A percentile compares a stretch with the other conserved stretches of the same genome.
These are phyloP conservation scores for Magallana ariakensis DNA, from an alignment of 1,140 invertebrate genomes.

Conservation along the genomic window DNA sequence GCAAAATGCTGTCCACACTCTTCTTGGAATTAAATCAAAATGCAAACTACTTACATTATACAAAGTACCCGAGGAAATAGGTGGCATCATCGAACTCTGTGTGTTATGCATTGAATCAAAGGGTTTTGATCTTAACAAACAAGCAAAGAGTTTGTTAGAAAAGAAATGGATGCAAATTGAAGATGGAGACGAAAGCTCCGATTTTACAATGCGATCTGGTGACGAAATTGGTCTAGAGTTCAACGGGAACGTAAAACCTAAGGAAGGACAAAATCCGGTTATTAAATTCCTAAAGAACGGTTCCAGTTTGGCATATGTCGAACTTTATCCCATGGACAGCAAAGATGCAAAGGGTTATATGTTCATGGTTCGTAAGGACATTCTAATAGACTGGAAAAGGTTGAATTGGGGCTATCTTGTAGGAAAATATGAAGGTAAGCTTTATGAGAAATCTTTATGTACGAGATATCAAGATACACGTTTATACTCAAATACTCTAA, in stretches of 20 bases:
- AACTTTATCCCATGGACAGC: background rate
- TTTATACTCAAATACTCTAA: no score
- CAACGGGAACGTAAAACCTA: background rate
- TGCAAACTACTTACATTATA: background rate
- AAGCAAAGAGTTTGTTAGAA: background rate
- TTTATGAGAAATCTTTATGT: no score
- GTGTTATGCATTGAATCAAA: background rate
- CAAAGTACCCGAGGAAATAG: background rate
- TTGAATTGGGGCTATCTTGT: background rate
- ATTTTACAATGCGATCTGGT: background rate
- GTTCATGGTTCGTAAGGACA: background rate
- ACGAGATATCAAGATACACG: no score
- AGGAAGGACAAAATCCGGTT: background rate
- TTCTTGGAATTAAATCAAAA: background rate
- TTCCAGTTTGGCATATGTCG: background rate
- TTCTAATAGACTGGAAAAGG: background rate
- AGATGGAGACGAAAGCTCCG: background rate
- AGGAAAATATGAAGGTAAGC: background rate
- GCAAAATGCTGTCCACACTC: background rate
- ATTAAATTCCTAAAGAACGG: background rate
- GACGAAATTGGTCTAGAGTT: background rate
- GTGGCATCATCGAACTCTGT: background rate
- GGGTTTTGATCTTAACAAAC: background rate
- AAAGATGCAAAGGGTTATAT: background rate
- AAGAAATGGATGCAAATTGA: background rate